A percentile compares a stretch with the other conserved stretches of the same genome.
phyloP scores from a whole-genome alignment of 2,113 vertebrate species.

The Callipepla californica region DNA sequence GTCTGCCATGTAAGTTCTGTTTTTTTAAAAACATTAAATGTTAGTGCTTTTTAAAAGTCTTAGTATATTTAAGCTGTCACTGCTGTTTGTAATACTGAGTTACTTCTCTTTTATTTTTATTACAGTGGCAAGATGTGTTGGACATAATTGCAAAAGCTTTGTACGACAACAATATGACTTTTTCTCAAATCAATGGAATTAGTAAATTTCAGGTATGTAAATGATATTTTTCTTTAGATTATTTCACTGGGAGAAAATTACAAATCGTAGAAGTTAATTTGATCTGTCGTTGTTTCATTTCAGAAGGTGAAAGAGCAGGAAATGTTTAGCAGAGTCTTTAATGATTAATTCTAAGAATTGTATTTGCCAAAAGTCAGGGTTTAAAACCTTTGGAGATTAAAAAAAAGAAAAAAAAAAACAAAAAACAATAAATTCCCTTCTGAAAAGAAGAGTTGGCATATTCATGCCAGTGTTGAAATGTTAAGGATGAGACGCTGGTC shows the following conservation, averaged over 20 bases:
- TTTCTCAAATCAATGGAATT: conserved; percentile 96
- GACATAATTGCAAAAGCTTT: conserved; percentile 98
- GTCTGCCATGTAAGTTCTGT: not conserved
- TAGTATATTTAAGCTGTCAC: not conserved
- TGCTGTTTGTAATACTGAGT: conserved; percentile 5
- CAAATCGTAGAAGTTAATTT: not conserved
- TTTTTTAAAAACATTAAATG: not conserved
- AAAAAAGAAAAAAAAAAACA: not conserved
- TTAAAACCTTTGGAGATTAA: not conserved
- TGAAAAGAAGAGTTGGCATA: not conserved
- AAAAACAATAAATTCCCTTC: not conserved
- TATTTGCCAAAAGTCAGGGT: not conserved
- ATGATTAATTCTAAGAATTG: not conserved
- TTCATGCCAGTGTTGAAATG: not conserved
- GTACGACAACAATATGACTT: conserved; percentile 95
- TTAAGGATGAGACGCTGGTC: not conserved
- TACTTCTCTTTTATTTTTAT: conserved; percentile 23
- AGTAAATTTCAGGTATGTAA: conserved; percentile 93
- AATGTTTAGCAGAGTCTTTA: not conserved
- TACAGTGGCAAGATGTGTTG: conserved; percentile 95
- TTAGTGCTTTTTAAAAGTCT: not conserved
- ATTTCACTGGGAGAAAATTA: not conserved
- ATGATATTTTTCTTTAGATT: conserved; percentile 18
- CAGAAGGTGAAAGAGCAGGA: not conserved
- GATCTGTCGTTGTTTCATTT: not conserved